Evolutionary conservation across 2,797 vertebrate species (phyloP).

Genomic region (Acipenser transmontanus): DNA sequence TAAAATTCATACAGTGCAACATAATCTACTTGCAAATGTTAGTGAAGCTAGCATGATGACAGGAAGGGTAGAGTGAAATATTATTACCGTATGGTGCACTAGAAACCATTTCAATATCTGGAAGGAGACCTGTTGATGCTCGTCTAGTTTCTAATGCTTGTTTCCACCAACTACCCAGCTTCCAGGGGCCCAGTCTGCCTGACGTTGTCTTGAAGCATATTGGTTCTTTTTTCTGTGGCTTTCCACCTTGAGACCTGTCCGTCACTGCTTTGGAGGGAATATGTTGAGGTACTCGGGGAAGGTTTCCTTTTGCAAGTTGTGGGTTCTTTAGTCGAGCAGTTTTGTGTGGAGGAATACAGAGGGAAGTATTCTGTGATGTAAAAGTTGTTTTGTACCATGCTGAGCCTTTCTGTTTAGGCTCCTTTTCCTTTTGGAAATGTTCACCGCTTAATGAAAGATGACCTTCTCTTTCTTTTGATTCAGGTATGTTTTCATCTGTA

Average conservation of each 20-base stretch:
- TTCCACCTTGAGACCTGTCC: slow-evolving; percentile 9
- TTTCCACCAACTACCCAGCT: slow-evolving; percentile 33
- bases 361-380: slow-evolving; percentile 12
- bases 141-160: slow-evolving; percentile 20
- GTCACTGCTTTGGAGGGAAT: slow-evolving; percentile 11
- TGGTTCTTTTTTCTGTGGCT: slow-evolving; percentile 11
- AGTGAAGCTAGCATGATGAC: no score
- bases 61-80: neutral
- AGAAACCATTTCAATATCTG: slow-evolving; percentile 21
- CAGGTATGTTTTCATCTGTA: neutral
- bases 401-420: neutral
- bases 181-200: slow-evolving; percentile 19
- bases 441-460: neutral
- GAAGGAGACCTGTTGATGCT: slow-evolving; percentile 22
- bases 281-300: slow-evolving; percentile 9
- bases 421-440: slow-evolving; percentile 6
- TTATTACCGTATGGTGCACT: slow-evolving; percentile 13
- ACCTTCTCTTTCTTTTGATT: neutral
- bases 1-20: no score
- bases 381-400: slow-evolving; percentile 9
- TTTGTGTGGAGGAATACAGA: slow-evolving; percentile 2
- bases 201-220: slow-evolving; percentile 15
- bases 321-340: slow-evolving; percentile 7
- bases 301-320: slow-evolving; percentile 10
- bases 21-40: no score